Percentiles rank a stretch among this genome's conserved stretches.
phyloP scores from a whole-genome alignment of 2,888 invertebrate genomes.

The Eupsilia transversa region DNA sequence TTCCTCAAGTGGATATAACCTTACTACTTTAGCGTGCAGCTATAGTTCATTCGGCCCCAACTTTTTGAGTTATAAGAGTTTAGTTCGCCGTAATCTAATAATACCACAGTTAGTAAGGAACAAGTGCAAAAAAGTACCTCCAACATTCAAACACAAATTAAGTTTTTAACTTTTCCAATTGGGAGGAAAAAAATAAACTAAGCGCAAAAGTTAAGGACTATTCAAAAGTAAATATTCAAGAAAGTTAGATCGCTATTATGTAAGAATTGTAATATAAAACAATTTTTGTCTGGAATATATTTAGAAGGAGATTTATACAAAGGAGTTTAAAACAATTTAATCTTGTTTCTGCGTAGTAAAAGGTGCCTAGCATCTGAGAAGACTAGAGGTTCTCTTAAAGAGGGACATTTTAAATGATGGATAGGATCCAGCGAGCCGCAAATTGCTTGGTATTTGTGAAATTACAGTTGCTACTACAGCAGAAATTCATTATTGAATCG shows the following conservation, averaged over 20 bases:
- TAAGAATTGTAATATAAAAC: slow-evolving; percentile 38
- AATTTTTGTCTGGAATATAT: slow-evolving; percentile 9
- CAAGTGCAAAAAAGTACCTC: slow-evolving; percentile 18
- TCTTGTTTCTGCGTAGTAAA: slow-evolving; percentile 17
- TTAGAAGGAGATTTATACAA: slow-evolving; percentile 36
- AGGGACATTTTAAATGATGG: slow-evolving; percentile 19
- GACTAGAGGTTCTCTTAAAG: slow-evolving; percentile 14
- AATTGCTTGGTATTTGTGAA: slow-evolving; percentile 44
- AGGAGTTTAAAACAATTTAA: slow-evolving; percentile 42
- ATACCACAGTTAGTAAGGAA: background rate
- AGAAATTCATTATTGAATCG: slow-evolving; percentile 9
- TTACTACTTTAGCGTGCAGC: background rate
- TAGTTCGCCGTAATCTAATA: background rate
- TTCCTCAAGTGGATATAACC: no score
- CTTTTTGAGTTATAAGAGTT: slow-evolving; percentile 1
- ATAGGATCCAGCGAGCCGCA: slow-evolving; percentile 18
- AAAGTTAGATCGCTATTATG: slow-evolving; percentile 48
- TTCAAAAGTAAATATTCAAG: slow-evolving; percentile 53
- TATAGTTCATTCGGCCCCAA: background rate
- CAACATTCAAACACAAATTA: slow-evolving; percentile 17
- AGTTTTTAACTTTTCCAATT: slow-evolving; percentile 25
- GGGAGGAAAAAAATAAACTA: slow-evolving; percentile 24
- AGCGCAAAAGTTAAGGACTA: slow-evolving; percentile 38
- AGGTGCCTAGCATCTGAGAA: slow-evolving; percentile 9
- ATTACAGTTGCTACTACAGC: slow-evolving; percentile 27